Base-by-base conservation (phyloP, 2,113 vertebrate genomes). In the Pagrus major region DNA sequence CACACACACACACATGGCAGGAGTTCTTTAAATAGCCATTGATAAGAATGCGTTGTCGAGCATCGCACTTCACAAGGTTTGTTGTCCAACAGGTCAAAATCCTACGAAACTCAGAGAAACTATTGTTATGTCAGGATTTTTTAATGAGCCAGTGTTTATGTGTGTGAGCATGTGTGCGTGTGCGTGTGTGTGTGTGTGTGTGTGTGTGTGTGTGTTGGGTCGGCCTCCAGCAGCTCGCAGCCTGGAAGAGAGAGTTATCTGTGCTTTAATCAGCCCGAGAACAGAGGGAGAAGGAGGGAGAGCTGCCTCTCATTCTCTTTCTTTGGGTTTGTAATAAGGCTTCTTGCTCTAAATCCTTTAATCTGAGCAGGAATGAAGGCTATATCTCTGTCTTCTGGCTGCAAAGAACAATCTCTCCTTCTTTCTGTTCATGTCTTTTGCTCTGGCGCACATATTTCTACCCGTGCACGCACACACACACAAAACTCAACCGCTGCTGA, bases 281-380 rank as follows among this genome's bases (percentile, higher is more conserved):
- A 80, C 76, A 70, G 83, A 79, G 51, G 16, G 52, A 74, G 46
- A 71, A 55, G 81, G 80, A 59, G 85, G 72, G 59, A 25, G 47
- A 35, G 67, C 79, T 81, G 76, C 65, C 61, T 9, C 55, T 83
- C 76, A 37, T 49, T 69, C 70, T 79, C 69, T 44, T 29, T 84
- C 82, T 88, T 44, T 69, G 59, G 66, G 29, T 85, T 72, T 71
- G 78, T 86, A 85, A 82, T 87, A 86, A 81, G 86, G 71, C 84
- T 89, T 73, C 80, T 79, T 23, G 75, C 77, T 88, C 66, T 81
- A 90, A 92, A 92, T 88, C 91, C 85, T 93, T 90, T 88, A 86
- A 92, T 92, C 88, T 92, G 78, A 80, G 86, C 20, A 82, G 86
- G 88, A 91, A 85, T 86, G 90, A 83, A 75, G 88, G 68, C 71